A percentile compares a stretch with the other conserved stretches of the same genome.
phyloP scores from a whole-genome alignment of 2,888 invertebrate species.

The Masnerella sp. region DNA sequence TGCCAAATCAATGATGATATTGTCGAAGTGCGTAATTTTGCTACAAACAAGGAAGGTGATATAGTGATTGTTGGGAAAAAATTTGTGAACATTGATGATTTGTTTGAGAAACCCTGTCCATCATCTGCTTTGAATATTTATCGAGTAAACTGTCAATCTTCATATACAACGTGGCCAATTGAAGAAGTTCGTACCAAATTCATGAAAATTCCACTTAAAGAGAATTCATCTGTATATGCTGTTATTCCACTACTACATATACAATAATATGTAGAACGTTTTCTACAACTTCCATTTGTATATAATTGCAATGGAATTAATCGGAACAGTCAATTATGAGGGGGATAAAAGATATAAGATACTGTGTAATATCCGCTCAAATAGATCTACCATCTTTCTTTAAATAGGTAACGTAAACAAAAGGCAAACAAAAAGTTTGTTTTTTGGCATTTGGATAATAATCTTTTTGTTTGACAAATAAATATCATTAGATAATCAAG shows the following conservation, averaged over 20 bases:
- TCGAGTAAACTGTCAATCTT: not conserved
- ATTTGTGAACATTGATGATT: not conserved
- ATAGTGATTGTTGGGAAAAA: not conserved
- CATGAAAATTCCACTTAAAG: not conserved
- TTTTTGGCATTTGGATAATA: too few species aligned
- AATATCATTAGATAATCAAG: too few species aligned
- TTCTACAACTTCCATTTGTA: too few species aligned
- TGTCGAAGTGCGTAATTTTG: not conserved
- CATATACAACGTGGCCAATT: not conserved
- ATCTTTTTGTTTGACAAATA: too few species aligned
- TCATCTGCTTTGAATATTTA: not conserved
- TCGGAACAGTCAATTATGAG: too few species aligned
- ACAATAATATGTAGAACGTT: too few species aligned
- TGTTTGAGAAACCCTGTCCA: not conserved
- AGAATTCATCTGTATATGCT: not conserved
- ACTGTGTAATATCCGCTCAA: too few species aligned
- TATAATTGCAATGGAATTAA: too few species aligned
- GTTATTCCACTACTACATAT: not conserved
- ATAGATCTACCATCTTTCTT: too few species aligned
- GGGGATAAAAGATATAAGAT: too few species aligned
- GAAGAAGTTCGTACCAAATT: not conserved
- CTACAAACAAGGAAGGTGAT: not conserved
- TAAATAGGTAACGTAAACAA: too few species aligned
- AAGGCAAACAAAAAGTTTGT: too few species aligned
- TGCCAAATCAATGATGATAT: not conserved